phyloP scores from a whole-genome alignment of 2,797 vertebrate genomes.

The Eurystomus glaucurus region DNA sequence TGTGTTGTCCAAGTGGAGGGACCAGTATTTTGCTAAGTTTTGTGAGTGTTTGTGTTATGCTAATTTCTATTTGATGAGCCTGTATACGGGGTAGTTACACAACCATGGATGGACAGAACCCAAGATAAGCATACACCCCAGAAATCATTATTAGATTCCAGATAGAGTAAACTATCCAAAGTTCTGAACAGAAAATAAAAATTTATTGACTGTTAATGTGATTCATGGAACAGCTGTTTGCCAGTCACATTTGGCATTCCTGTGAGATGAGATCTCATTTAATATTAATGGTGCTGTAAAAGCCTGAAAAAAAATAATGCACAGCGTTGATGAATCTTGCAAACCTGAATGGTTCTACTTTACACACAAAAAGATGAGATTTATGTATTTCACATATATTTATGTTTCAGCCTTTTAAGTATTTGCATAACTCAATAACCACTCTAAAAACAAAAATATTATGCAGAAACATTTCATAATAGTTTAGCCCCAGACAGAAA shows the following conservation, averaged over 20 bases:
- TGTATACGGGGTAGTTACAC: constrained; percentile 32
- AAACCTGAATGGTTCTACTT: constrained; percentile 62
- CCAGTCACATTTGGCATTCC: constrained; percentile 70
- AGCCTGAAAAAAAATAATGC: constrained; percentile 58
- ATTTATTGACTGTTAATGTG: constrained; percentile 75
- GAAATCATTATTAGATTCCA: constrained; percentile 69
- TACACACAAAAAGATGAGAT: constrained; percentile 45
- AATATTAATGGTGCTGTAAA: constrained; percentile 75
- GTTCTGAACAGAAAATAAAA: constrained; percentile 68
- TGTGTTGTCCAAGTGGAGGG: not conserved
- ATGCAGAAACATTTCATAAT: constrained; percentile 65
- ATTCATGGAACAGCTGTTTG: constrained; percentile 76
- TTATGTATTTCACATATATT: constrained; percentile 43
- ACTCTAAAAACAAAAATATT: constrained; percentile 64
- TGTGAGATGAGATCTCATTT: constrained; percentile 72
- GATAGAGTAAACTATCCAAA: constrained; percentile 63
- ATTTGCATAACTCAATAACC: constrained; percentile 66
- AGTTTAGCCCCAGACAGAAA: constrained; percentile 67
- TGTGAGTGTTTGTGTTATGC: constrained; percentile 26
- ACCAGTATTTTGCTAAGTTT: constrained; percentile 2
- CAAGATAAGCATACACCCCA: constrained; percentile 62
- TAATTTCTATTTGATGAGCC: constrained; percentile 66
- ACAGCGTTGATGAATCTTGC: constrained; percentile 44
- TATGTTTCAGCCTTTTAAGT: constrained; percentile 48
- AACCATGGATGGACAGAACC: constrained; percentile 42